Base-by-base conservation (phyloP, 2,797 vertebrate species). In the Synaphobranchus kaupii region DNA sequence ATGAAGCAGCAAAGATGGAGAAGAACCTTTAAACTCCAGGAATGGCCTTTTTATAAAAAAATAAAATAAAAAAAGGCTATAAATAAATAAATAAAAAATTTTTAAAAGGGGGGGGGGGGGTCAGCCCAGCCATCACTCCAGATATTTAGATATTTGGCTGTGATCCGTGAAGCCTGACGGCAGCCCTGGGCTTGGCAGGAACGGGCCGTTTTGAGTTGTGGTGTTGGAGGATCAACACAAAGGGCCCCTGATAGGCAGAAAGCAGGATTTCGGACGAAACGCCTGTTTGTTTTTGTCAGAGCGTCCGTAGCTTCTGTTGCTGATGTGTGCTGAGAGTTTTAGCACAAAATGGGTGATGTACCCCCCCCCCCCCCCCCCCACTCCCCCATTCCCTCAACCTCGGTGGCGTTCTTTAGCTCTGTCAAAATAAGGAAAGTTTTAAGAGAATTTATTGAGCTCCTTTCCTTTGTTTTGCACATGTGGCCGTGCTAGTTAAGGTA, bases 401-500 rank as follows among this genome's bases (percentile, higher is more conserved):
- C 34, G 7, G 15, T 22, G 22, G 17, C 60, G 28, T 52, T 63
- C 31, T 2, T 52, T 31, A 13, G 0, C 47, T 28, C 68, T 44
- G 76, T 25, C 44, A 25, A 12, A 54, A n/a, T 0, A 39, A 76
- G 8, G 68, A 31, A 76, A 28, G 15, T 25, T 71, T 76, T 76
- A 13, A 4, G 22, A n/a, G 6, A 12, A 28, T 39, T n/a, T 63
- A 85, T n/a, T 78, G 7, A 0, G 22, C 17, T 44, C 34, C 52
- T 84, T 34, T 31, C 47, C 9, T 22, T 89, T 92, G 28, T 89
- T 91, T 91, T 90, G 90, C 86, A 89, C 88, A 91, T 92, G 91
- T 91, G 89, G 91, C 87, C 89, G 86, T 89, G 91, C 91, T 91
- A 89, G 91, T 92, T 91, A 12, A 88, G 68, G 76, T 88, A 66